Evolutionary conservation across 1,140 invertebrate species (phyloP), one percentile per base, ranked within the genome.

Genomic region (Stegodyphus dumicola): DNA sequence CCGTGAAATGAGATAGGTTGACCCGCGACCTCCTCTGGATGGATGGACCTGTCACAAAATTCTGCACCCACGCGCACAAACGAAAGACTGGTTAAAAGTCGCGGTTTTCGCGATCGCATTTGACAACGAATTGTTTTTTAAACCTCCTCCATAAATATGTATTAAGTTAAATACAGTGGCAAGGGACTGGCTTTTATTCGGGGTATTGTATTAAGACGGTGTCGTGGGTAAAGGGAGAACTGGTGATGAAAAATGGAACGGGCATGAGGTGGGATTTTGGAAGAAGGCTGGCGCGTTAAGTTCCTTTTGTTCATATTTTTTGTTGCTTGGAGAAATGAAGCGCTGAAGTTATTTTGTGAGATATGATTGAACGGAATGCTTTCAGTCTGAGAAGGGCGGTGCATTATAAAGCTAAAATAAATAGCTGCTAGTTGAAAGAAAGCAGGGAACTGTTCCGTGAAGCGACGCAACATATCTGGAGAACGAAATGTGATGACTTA

Each of bases 1-100:
- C 81, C 81, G 81, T 85, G 81, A 85, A 85, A 85, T 85, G 81
- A 85, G 81, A 85, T 85, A 76, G 81, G 81, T 85, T 85, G 81
- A 85, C 81, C 81, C 78, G 67, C 78, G 78, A 81, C 78, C 78
- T 73, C 78, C 69, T 11, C 52, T 85, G 33, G 60, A 76, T 85
- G 74, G 81, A 85, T 85, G 65, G 81, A 76, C 71, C 81, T 76
- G 81, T 85, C 81, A 77, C 17, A 60, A 77, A 69, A 85, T 85
- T 83, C 52, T 56, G 74, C 81, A 70, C 51, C 64, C 60, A 10
- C 49, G 7, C 79, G 17, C 79, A 48, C 64, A 64, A 74, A 65
- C 64, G 51, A 53, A 65, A 77, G 77, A 52, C 60, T 85, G 65
- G 60, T 75, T 65, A 75, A 77, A 77, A 77, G 33, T 70, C 73